Percentiles rank a stretch among this genome's conserved stretches.
Conservation (phyloP, 37 sponge, comb jelly and placozoan genomes). For the Cladorhizidae sp. region DNA sequence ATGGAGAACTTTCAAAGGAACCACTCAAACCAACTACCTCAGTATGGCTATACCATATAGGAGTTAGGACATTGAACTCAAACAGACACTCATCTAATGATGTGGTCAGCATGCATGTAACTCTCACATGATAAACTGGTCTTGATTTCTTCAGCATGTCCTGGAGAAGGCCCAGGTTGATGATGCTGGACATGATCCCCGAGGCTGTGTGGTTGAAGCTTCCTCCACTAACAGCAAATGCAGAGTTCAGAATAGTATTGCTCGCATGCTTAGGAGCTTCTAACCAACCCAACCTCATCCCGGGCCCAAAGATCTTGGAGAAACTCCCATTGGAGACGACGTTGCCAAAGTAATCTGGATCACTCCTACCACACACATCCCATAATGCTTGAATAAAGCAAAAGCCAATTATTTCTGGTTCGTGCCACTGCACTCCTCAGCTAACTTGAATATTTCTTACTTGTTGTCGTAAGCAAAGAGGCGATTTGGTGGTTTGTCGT, state of each 20-base stretch:
- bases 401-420: not conserved
- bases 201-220: slow-evolving; percentile 62
- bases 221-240: slow-evolving; percentile 56
- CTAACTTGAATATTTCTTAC: slow-evolving; percentile 19
- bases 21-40: too few relatives aligned
- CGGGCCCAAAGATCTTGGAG: slow-evolving; percentile 89
- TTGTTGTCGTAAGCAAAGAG: slow-evolving; percentile 73
- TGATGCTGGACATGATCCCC: slow-evolving; percentile 52
- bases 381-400: not conserved
- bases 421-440: not conserved
- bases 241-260: slow-evolving; percentile 23
- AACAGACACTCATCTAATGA: not conserved
- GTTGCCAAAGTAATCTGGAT: slow-evolving; percentile 74
- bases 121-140: slow-evolving; percentile 31
- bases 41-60: not conserved
- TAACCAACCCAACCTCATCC: slow-evolving; percentile 82
- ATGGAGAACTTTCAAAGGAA: not conserved
- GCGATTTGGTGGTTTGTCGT: slow-evolving; percentile 24
- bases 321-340: slow-evolving; percentile 82
- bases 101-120: too few relatives aligned
- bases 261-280: slow-evolving; percentile 64
- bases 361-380: slow-evolving; percentile 25
- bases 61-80: not conserved
- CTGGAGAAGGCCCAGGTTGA: slow-evolving; percentile 57
- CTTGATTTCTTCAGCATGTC: slow-evolving; percentile 29